Evolutionary conservation across 2,888 invertebrate genomes (phyloP), one percentile per base, ranked within the genome.

Genomic region (Oxycera nigricornis): DNA sequence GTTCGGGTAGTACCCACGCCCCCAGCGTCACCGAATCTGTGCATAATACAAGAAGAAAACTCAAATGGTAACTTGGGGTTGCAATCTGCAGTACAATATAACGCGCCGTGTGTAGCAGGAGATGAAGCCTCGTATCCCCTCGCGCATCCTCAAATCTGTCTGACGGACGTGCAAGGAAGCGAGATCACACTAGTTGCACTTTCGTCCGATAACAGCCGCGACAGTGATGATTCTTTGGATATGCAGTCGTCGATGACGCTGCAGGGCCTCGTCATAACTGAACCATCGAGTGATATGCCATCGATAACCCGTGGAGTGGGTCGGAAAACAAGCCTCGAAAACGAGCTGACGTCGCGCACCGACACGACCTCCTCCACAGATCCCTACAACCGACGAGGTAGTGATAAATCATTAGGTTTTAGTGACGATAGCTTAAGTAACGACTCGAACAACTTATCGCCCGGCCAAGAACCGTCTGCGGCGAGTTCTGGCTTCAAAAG

Each of bases 101-200:
- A 73, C 50, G 30, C 73, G 55, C 70, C 55, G 11, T 35, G 24
- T 57, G 28, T 28, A 39, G 50, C 59, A 30, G 39, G 20, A 30
- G 78, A 79, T 31, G 78, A 78, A 11, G 79, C 80, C 4, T 79
- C 79, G 9, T 81, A 80, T 75, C 80, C 80, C 59, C 80, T 81
- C 76, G 86, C 87, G 55, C 90, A 93, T 82, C 96, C 97, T 0
- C 95, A 95, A 84, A 97, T 97, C 76, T 96, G 95, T 79, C 89
- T 97, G 9, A 97, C 97, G 0, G 96, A 97, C 82, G 95, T 96
- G 72, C 88, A 94, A 72, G 96, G 96, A 0, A 93, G 92, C 4
- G 93, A 94, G 84, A 90, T 94, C 0, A 94, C 94, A 0, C 81
- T 94, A 1, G 91, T 94, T 0, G 93, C 92, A 0, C 87, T 89